Evolutionary conservation across 2,113 vertebrate species (phyloP), one percentile per base, ranked within the genome.

Genomic region (Nyctibius bracteatus): DNA sequence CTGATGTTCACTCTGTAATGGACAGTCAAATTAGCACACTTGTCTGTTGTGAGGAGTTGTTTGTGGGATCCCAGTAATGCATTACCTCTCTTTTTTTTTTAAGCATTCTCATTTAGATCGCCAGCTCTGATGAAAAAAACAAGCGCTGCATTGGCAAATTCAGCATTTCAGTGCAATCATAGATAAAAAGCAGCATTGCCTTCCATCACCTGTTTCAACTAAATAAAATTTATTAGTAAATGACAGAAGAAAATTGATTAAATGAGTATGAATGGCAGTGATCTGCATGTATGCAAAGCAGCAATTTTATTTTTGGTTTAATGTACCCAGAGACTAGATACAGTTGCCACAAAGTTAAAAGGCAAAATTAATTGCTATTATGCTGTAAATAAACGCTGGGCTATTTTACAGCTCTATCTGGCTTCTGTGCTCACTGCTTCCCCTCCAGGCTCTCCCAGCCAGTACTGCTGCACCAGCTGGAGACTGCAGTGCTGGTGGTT

Each of bases 81-180:
- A 9, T 27, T 33, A 2, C 7, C 6, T 6, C 4, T 33, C 62
- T 7, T 4, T 1, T 7, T 14, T 43, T 52, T 41, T 30, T 28
- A 77, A 41, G 10, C 27, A 14, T 33, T 84, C 44, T 67, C 20
- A 33, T 31, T 73, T 80, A 74, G 14, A 31, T 68, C 13, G 17
- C 7, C 51, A 72, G 23, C 25, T 77, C 35, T 61, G n/a, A 3
- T 63, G n/a, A n/a, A 4, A 77, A 55, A 43, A 71, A 57, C 15
- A 37, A 3, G 1, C 31, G 62, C 7, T 58, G 23, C 23, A 31
- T 27, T 47, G 54, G 14, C 39, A 90, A 94, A 88, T 51, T 27
- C 2, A 14, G 7, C n/a, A 15, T 49, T 96, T 81, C 61, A 61
- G 31, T 13, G 16, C n/a, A 75, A 21, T 30, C 11, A 5, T 4